Conservation (phyloP, 2,113 vertebrate species). For the Mesocricetus auratus region DNA sequence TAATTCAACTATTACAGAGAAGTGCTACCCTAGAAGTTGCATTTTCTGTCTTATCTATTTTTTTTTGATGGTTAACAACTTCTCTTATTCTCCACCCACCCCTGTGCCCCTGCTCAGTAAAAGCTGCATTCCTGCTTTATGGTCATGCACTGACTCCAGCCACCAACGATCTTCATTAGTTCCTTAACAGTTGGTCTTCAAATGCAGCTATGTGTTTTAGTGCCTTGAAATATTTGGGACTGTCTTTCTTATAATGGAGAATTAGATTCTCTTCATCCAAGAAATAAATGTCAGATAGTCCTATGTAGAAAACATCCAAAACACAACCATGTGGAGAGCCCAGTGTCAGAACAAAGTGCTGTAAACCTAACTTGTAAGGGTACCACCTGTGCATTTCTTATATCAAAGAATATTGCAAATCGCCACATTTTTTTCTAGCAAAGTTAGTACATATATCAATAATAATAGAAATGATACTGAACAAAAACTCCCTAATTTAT, state of each 20-base stretch:
- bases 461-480: background rate
- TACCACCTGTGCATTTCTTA: background rate
- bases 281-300: background rate
- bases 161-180: background rate
- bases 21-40: background rate
- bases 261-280: slow-evolving; percentile 29
- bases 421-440: background rate
- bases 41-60: background rate
- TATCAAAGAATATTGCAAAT: background rate
- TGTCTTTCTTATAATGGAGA: background rate
- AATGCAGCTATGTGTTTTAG: background rate
- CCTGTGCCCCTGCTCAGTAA: background rate
- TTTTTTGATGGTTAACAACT: background rate
- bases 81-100: background rate
- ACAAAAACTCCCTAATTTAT: background rate
- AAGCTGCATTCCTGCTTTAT: background rate
- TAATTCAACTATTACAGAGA: background rate
- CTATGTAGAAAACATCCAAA: background rate
- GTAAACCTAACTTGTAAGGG: background rate
- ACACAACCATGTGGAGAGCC: background rate
- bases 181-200: background rate
- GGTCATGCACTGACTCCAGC: background rate
- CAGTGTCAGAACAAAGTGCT: background rate
- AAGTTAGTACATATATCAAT: background rate
- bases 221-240: background rate